Conservation (phyloP, 2,113 vertebrate species). For the Oxyura jamaicensis region DNA sequence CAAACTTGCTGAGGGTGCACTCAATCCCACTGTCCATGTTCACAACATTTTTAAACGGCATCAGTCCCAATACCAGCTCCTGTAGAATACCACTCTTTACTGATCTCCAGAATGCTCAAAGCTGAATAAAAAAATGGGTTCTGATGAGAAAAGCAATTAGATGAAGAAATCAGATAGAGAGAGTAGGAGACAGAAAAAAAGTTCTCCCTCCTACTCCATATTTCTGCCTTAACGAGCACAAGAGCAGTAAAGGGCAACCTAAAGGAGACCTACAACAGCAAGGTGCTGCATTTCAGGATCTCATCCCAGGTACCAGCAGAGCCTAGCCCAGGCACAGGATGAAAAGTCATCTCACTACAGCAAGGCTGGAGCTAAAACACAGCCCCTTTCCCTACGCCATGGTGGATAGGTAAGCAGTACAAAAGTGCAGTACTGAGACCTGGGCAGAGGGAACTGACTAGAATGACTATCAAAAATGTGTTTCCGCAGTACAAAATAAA, state of each 20-base stretch:
- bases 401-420: background rate
- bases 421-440: background rate
- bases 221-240: background rate
- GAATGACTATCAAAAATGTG: background rate
- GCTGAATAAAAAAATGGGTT: background rate
- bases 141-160: background rate
- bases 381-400: accelerated
- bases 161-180: background rate
- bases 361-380: background rate
- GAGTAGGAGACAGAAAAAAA: background rate
- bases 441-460: background rate
- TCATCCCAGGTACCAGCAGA: background rate
- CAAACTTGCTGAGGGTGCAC: no score
- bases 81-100: no score
- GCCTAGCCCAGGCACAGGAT: accelerated
- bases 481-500: background rate
- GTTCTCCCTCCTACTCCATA: accelerated
- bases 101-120: background rate
- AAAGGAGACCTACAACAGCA: background rate
- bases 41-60: no score
- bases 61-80: no score
- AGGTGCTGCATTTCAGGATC: background rate
- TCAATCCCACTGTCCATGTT: no score
- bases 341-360: no score
- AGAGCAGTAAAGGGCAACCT: background rate